Base-by-base conservation (phyloP, 2,888 invertebrate species). In the Trissolcus japonicus region DNA sequence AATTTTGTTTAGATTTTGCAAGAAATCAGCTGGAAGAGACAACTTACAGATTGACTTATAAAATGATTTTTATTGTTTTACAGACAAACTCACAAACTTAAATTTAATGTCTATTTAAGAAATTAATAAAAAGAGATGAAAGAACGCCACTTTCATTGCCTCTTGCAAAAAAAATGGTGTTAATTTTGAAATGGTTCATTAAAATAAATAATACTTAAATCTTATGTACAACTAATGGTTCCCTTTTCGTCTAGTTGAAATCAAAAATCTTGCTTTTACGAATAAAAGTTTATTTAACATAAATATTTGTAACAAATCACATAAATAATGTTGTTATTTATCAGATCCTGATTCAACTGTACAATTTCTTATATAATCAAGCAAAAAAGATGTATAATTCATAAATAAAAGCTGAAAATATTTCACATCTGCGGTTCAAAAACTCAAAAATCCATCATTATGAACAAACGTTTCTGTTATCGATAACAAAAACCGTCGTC, bases 101-200 rank as follows among this genome's bases (percentile, higher is more conserved):
- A 63, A 29, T 25, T 54, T 54, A 2, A 63, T 55, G 54, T 63
- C 43, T 63, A 63, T 46, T 63, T 16, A 29, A 6, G 54, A 63
- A 55, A 62, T 53, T 53, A 21, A 53, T 35, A 53, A 46, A 16
- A 4, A 51, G 17, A 41, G n/a, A 17, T 53, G 21, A 21, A 21
- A 21, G 21, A 21, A 21, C 21, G 21, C 21, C 21, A 21, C 2
- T 21, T 21, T 4, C 4, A 21, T 4, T 21, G 21, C 4, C 21
- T 2, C 21, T 21, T 29, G 29, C n/a, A 29, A 6, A 29, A 29
- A 29, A 29, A 29, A 29, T 29, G 21, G 21, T 4, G 21, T 21
- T 21, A 21, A 21, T 21, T 21, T 21, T 21, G 1, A 21, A 4
- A 21, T 21, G 21, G 21, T 21, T 21, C 21, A 4, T 21, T 40